phyloP scores from a whole-genome alignment of 1,140 invertebrate species.

The Camponotus floridanus region DNA sequence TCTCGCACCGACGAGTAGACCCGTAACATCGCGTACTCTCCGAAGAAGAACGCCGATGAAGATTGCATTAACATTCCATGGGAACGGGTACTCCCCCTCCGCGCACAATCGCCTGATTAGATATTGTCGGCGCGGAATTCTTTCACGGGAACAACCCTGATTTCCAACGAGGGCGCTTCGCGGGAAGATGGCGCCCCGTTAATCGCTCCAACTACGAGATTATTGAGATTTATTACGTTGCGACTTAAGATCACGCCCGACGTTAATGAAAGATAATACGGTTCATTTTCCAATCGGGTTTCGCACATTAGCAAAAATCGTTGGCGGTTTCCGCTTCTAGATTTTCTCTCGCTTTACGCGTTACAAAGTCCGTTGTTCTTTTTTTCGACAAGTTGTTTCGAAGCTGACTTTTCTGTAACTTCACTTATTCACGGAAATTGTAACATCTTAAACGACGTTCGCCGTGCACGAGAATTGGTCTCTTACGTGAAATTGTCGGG shows the following conservation, averaged over 20 bases:
- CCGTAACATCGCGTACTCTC: constrained; percentile 19
- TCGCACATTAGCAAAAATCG: not conserved
- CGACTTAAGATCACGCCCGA: not conserved
- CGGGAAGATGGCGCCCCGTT: constrained; percentile 22
- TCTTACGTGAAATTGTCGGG: constrained; percentile 1
- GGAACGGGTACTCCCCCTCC: constrained; percentile 81
- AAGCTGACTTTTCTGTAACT: not conserved
- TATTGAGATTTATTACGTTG: constrained; percentile 19
- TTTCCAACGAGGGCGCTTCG: constrained; percentile 59
- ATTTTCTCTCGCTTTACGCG: not conserved
- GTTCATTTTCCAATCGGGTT: not conserved
- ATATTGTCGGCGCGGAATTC: constrained; percentile 62
- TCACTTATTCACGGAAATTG: not conserved
- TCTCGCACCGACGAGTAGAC: constrained; percentile 50
- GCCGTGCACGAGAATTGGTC: not conserved
- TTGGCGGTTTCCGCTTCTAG: not conserved
- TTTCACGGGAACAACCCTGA: constrained; percentile 62
- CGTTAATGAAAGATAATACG: constrained; percentile 28
- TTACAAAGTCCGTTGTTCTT: not conserved
- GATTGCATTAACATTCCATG: constrained; percentile 83
- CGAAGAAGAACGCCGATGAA: constrained; percentile 65
- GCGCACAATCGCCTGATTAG: constrained; percentile 72
- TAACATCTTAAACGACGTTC: not conserved
- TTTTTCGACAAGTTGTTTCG: not conserved
- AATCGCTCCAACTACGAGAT: not conserved